These are phyloP conservation scores for Tetramorium parvispinum DNA, from an alignment of 1,140 invertebrate species.

Conservation along the genomic window DNA sequence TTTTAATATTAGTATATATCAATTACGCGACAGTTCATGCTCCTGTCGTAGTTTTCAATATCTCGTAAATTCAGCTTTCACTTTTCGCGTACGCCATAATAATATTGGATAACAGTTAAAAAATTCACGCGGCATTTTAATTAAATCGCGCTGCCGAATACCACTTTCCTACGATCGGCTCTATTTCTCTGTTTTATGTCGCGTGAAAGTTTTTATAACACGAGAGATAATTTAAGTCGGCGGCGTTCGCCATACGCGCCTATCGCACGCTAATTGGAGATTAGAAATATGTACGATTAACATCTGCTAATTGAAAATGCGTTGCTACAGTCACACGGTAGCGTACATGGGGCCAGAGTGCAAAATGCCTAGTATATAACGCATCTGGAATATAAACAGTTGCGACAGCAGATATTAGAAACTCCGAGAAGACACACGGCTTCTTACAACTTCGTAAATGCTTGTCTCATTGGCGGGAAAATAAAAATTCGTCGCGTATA, in stretches of 20 bases:
- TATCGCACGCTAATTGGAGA: slow-evolving; percentile 36
- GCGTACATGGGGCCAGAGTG: neutral
- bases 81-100: slow-evolving; percentile 34
- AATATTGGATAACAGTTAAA: slow-evolving; percentile 47
- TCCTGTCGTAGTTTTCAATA: neutral
- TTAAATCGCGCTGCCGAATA: slow-evolving; percentile 58
- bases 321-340: slow-evolving; percentile 33
- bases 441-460: slow-evolving; percentile 19
- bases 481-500: slow-evolving; percentile 5
- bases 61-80: slow-evolving; percentile 16
- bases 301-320: slow-evolving; percentile 61
- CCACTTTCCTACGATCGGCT: neutral
- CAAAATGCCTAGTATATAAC: neutral
- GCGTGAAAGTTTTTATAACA: slow-evolving; percentile 38
- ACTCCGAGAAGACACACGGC: too few species aligned
- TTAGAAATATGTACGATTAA: slow-evolving; percentile 64
- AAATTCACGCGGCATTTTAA: slow-evolving; percentile 66
- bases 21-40: neutral
- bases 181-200: slow-evolving; percentile 33
- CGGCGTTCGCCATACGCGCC: neutral
- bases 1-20: slow-evolving; percentile 25
- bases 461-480: neutral
- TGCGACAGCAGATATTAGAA: neutral
- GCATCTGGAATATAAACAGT: slow-evolving; percentile 8
- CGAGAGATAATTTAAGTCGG: slow-evolving; percentile 48